A percentile compares a stretch with the other conserved stretches of the same genome.
Conservation (phyloP, 1,140 invertebrate species). For the Magallana gigas region DNA sequence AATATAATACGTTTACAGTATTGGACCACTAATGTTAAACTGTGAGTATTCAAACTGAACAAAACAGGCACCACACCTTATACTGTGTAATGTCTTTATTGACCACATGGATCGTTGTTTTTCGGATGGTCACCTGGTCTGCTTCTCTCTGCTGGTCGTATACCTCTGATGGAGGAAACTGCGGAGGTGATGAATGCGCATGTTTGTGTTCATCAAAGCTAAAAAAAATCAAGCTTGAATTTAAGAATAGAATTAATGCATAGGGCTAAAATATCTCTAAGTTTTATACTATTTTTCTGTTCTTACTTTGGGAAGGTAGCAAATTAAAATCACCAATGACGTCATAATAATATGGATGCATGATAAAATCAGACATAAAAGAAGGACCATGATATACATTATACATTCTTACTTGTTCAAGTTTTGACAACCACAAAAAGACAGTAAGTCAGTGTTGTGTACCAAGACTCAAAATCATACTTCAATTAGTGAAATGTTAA, state of each 20-base stretch:
- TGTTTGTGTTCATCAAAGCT: background rate
- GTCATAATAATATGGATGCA: no score
- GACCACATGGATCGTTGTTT: background rate
- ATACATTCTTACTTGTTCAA: no score
- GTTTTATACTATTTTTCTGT: background rate
- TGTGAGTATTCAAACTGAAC: background rate
- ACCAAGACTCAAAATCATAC: no score
- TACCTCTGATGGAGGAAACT: background rate
- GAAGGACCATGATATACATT: no score
- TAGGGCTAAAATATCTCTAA: background rate
- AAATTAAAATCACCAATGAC: no score
- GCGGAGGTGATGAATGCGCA: background rate
- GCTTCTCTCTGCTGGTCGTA: background rate
- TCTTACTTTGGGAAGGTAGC: background rate
- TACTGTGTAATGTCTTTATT: background rate
- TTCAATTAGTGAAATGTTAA: no score
- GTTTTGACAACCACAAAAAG: no score
- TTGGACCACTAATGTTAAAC: background rate
- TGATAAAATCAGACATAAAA: no score
- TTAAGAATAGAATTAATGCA: background rate
- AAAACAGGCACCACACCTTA: background rate
- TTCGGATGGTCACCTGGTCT: background rate
- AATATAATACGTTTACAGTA: no score
- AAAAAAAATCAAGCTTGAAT: background rate
- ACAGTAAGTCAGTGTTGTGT: no score